phyloP scores from a whole-genome alignment of 1,140 invertebrate genomes.

The Pinna nobilis region DNA sequence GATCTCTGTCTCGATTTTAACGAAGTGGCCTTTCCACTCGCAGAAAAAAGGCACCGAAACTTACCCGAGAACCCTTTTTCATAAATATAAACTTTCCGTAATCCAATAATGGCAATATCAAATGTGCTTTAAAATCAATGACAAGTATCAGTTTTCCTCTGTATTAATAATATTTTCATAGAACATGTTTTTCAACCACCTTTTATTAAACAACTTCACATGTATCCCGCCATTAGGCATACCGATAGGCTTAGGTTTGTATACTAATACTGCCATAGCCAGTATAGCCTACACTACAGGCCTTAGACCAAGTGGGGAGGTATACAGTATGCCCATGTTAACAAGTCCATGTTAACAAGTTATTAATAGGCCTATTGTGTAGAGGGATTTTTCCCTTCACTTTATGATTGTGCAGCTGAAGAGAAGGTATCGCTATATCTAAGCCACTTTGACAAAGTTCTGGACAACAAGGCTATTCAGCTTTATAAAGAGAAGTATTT shows the following conservation, averaged over 20 bases:
- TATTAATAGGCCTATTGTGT: too few species aligned
- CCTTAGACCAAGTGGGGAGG: too few species aligned
- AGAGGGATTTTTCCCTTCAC: too few species aligned
- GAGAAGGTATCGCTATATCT: neutral
- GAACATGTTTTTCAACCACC: neutral
- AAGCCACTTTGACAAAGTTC: neutral
- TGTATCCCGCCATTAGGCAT: too few species aligned
- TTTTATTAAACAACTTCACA: neutral
- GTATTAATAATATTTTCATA: neutral
- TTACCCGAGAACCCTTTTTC: too few species aligned
- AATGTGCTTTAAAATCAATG: neutral
- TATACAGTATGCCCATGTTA: too few species aligned
- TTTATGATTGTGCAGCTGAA: neutral
- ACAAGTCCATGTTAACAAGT: neutral
- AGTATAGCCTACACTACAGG: too few species aligned
- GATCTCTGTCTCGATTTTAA: too few species aligned
- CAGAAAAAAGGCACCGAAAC: too few species aligned
- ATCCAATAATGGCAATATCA: neutral
- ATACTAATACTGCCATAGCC: too few species aligned
- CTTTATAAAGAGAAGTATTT: conserved; percentile 23
- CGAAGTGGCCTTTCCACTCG: too few species aligned
- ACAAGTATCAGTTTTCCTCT: neutral
- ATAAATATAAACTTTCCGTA: neutral
- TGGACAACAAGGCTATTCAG: conserved; percentile 17
- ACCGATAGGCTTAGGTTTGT: too few species aligned